Conservation (phyloP, 2,797 vertebrate genomes). For the Syngnathus rostellatus region DNA sequence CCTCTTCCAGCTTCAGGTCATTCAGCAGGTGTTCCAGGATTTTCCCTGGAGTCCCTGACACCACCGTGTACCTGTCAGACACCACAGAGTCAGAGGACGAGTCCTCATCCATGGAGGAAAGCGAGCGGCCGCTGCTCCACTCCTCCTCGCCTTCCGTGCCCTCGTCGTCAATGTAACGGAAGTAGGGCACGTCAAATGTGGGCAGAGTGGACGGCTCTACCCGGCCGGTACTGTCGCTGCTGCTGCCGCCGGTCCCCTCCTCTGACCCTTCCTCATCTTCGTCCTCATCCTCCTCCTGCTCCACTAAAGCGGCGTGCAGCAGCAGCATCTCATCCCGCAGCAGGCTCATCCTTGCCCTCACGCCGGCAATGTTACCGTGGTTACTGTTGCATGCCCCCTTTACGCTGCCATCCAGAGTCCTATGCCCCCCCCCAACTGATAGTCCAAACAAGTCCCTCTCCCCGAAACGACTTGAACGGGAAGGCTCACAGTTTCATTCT, state of each 20-base stretch:
- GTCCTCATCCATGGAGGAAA: constrained; percentile 90
- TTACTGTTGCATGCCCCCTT: constrained; percentile 57
- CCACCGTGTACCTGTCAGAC: constrained; percentile 88
- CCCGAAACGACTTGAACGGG: constrained; percentile 30
- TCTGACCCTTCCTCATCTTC: constrained; percentile 67
- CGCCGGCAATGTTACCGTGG: constrained; percentile 61
- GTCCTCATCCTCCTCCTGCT: constrained; percentile 71
- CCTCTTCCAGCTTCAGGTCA: constrained; percentile 82
- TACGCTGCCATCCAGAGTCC: constrained; percentile 40
- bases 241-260: constrained; percentile 59
- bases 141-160: constrained; percentile 86
- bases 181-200: constrained; percentile 96
- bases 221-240: constrained; percentile 57
- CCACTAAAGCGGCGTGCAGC: constrained; percentile 64
- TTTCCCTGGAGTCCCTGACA: constrained; percentile 90
- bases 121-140: constrained; percentile 89
- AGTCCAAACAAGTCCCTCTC: constrained; percentile 9
- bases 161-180: constrained; percentile 97
- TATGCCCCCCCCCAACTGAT: constrained; percentile 28
- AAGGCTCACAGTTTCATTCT: constrained; percentile 51
- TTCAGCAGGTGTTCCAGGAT: constrained; percentile 91
- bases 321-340: constrained; percentile 63
- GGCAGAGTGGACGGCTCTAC: constrained; percentile 75
- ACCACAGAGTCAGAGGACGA: constrained; percentile 80
- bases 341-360: constrained; percentile 71